Conservation (phyloP, 64 coral and sea anemone species). For the Hydrozoanthus tunicans region DNA sequence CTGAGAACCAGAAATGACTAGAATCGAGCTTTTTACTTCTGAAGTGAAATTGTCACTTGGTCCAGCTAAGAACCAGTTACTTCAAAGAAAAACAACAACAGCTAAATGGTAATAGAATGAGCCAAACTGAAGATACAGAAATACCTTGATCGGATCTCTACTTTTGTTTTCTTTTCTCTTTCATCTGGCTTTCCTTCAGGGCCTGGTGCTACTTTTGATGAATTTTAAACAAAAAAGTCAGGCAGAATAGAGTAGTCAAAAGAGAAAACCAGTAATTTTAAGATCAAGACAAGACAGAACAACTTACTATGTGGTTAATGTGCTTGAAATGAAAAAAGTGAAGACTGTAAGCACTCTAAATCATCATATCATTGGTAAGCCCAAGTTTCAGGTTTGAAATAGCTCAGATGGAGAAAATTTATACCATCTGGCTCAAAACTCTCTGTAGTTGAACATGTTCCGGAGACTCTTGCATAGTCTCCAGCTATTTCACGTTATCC, state of each 20-base stretch:
- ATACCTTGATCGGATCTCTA: constrained; percentile 11
- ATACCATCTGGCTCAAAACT: too few relatives aligned
- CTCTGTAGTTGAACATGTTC: too few relatives aligned
- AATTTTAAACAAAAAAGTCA: neutral
- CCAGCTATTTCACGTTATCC: too few relatives aligned
- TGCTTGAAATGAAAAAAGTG: too few relatives aligned
- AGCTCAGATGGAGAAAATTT: too few relatives aligned
- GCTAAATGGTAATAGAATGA: neutral
- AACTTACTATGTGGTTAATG: neutral
- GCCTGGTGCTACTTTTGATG: neutral
- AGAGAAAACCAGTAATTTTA: neutral
- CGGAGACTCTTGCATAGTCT: too few relatives aligned
- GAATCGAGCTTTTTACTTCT: too few relatives aligned
- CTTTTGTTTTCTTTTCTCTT: constrained; percentile 6
- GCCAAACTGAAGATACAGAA: neutral
- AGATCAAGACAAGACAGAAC: neutral
- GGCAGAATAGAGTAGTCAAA: neutral
- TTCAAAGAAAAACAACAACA: neutral
- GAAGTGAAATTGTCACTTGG: too few relatives aligned
- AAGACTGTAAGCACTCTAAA: too few relatives aligned
- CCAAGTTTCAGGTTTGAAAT: too few relatives aligned
- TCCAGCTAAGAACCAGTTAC: neutral
- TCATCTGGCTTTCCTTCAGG: neutral
- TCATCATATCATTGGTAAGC: too few relatives aligned
- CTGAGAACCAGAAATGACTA: too few relatives aligned